Percentiles rank a stretch among this genome's conserved stretches.
phyloP scores from a whole-genome alignment of 2,113 vertebrate genomes.

The Galeopterus variegatus region DNA sequence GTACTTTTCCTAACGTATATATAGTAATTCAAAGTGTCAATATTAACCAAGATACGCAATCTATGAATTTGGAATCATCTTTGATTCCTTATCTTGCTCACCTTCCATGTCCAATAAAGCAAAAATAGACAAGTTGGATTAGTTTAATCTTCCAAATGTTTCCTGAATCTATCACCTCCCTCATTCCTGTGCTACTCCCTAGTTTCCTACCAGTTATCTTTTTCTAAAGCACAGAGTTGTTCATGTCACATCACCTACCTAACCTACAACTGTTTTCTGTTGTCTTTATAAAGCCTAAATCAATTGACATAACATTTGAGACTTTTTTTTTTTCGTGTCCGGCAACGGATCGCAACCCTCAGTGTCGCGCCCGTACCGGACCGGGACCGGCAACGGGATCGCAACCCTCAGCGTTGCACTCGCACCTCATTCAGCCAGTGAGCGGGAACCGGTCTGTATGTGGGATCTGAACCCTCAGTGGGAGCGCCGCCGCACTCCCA shows the following conservation, averaged over 20 bases:
- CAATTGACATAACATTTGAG: background rate
- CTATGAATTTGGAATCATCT: background rate
- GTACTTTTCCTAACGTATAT: background rate
- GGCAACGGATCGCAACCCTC: too few species aligned
- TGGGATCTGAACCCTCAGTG: too few species aligned
- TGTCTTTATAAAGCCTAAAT: background rate
- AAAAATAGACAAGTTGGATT: background rate
- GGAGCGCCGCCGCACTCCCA: too few species aligned
- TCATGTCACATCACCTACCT: background rate
- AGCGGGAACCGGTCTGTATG: too few species aligned
- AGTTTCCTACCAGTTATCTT: background rate
- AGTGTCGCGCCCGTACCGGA: too few species aligned
- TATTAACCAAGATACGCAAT: background rate
- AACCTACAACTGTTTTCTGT: background rate
- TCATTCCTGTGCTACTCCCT: background rate
- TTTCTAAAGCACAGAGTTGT: background rate
- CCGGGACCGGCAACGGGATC: too few species aligned
- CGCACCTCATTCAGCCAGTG: too few species aligned
- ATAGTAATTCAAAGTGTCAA: background rate
- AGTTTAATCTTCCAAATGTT: background rate
- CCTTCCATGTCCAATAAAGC: background rate
- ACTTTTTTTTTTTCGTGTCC: background rate
- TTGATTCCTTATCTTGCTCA: background rate
- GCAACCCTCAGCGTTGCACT: too few species aligned
- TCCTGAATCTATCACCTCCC: background rate